Base-by-base conservation (phyloP, 2,888 invertebrate species). In the Dryobota labecula region DNA sequence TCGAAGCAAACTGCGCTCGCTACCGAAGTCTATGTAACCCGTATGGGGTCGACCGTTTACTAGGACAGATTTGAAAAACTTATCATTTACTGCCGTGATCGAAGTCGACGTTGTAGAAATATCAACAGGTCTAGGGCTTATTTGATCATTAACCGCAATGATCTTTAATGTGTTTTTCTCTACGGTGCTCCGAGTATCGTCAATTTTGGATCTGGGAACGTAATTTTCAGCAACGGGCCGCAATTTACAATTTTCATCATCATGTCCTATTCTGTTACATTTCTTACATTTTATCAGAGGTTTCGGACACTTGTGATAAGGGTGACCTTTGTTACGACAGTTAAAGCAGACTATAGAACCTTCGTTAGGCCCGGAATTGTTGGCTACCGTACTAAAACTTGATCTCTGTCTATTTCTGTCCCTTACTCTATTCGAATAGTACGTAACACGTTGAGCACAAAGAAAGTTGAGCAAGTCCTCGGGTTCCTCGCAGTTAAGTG, bases 1-100 rank as follows among this genome's bases (percentile, higher is more conserved):
- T 33, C 33, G 43, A 24, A 65, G 33, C 30, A 65, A 5, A 20
- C 43, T 65, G 11, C 65, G 56, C 6, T 65, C 65, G 24, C 65
- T 56, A 1, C 65, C 65, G 8, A 65, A 65, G n/a, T 65, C 65
- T n/a, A 56, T 18, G 18, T 45, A 65, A 13, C n/a, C 54, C 45
- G 20, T 43, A 13, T 33, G 9, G 13, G 24, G n/a, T n/a, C 13
- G 51, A 63, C 51, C n/a, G 8, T 41, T 53, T 51, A 63, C 15
- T 27, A 41, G 11, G 13, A 54, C 64, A 20, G 11, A 2, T 54
- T 64, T 64, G 18, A 8, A 41, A 54, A 41, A 54, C 11, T 54
- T 64, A 53, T 18, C n/a, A 33, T 63, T 63, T 4, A 11, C 11
- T 11, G 51, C 0, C 7, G 33, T 38, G 30, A 15, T 20, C 27